These are phyloP conservation scores for Volucella bombylans DNA, from an alignment of 2,888 invertebrate genomes.

Conservation along the genomic window DNA sequence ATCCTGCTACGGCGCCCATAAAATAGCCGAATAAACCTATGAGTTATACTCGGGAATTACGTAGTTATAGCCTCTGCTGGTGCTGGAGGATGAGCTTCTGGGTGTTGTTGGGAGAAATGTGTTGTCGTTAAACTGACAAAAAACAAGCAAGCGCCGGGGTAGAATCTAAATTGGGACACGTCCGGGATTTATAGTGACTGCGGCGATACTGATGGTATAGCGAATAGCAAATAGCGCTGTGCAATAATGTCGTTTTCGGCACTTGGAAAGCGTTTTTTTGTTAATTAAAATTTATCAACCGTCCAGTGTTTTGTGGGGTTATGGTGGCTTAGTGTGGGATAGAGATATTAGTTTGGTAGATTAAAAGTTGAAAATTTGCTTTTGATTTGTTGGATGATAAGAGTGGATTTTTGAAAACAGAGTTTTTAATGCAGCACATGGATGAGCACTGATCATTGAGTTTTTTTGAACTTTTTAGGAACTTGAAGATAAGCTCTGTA, in stretches of 20 bases:
- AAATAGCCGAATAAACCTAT: slow-evolving; percentile 68
- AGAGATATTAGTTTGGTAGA: slow-evolving; percentile 33
- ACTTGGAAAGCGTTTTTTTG: slow-evolving; percentile 52
- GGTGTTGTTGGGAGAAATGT: slow-evolving; percentile 24
- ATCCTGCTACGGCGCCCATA: slow-evolving; percentile 27
- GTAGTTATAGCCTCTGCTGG: slow-evolving; percentile 43
- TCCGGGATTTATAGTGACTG: slow-evolving; percentile 57
- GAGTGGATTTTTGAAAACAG: slow-evolving; percentile 9
- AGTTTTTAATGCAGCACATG: too few species aligned
- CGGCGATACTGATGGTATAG: not conserved
- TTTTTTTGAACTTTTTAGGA: too few species aligned
- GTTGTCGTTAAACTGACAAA: slow-evolving; percentile 59
- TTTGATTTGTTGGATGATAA: slow-evolving; percentile 45
- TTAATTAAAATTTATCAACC: slow-evolving; percentile 58
- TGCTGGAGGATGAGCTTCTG: not conserved
- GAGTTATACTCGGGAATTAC: slow-evolving; percentile 66
- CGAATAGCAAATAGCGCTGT: not conserved
- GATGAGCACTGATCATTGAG: too few species aligned
- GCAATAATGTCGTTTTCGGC: slow-evolving; percentile 32
- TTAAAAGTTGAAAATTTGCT: slow-evolving; percentile 50
- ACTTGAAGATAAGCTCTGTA: too few species aligned
- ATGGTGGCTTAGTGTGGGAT: not conserved
- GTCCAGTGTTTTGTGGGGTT: slow-evolving; percentile 6
- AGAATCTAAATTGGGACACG: slow-evolving; percentile 69
- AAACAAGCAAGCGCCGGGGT: slow-evolving; percentile 36